Evolutionary conservation across 2,113 vertebrate genomes (phyloP).

Genomic region (Psettodes erumei): DNA sequence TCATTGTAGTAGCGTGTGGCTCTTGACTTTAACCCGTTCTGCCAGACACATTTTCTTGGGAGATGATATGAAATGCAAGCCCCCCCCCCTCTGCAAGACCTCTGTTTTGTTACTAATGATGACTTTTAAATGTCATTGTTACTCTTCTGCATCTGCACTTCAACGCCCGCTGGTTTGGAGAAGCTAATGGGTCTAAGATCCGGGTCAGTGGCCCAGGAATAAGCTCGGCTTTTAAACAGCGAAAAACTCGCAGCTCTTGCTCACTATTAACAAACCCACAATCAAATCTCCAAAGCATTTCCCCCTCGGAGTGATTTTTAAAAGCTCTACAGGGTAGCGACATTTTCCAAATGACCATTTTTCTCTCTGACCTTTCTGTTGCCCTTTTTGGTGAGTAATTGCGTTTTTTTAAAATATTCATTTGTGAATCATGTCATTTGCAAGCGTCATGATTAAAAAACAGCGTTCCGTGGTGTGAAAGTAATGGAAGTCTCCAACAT

Average conservation of each 20-base stretch:
- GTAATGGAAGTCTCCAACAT: slow-evolving; percentile 24
- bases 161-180: slow-evolving; percentile 8
- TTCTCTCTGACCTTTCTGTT: slow-evolving; percentile 73
- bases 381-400: slow-evolving; percentile 74
- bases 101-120: slow-evolving; percentile 72
- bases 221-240: slow-evolving; percentile 33
- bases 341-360: slow-evolving; percentile 75
- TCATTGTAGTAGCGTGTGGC: slow-evolving; percentile 24
- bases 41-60: slow-evolving; percentile 49
- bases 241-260: neutral
- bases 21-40: slow-evolving; percentile 50
- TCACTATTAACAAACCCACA: slow-evolving; percentile 33
- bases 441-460: slow-evolving; percentile 42
- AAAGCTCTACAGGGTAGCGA: slow-evolving; percentile 63
- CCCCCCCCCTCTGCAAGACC: slow-evolving; percentile 31
- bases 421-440: slow-evolving; percentile 60
- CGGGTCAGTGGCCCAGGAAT: slow-evolving; percentile 42
- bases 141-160: slow-evolving; percentile 40
- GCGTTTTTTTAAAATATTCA: slow-evolving; percentile 64
- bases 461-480: slow-evolving; percentile 14
- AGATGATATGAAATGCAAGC: slow-evolving; percentile 62
- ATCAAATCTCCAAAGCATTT: slow-evolving; percentile 33
- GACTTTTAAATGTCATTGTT: slow-evolving; percentile 81
- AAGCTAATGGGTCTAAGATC: slow-evolving; percentile 36
- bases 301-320: slow-evolving; percentile 46